phyloP scores from a whole-genome alignment of 2,888 invertebrate species.

The Minunthozetes semirufus region DNA sequence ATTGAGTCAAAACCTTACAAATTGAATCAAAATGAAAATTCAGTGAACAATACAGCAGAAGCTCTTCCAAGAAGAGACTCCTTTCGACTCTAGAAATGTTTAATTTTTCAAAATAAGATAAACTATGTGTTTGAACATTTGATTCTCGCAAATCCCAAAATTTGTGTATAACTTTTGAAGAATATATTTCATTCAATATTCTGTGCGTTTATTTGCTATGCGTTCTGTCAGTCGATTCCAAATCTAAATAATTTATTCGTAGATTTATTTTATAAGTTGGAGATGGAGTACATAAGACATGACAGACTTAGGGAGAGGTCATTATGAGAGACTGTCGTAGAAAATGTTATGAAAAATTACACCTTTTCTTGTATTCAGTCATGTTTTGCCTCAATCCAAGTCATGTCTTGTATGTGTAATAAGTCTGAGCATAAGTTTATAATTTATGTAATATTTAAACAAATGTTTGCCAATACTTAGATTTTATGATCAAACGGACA shows the following conservation, averaged over 20 bases:
- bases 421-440: slow-evolving; percentile 12
- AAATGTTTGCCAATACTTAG: not conserved
- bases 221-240: not conserved
- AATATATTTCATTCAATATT: slow-evolving; percentile 16
- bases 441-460: slow-evolving; percentile 27
- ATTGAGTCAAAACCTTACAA: not conserved
- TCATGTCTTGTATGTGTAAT: not conserved
- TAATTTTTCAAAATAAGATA: slow-evolving; percentile 5
- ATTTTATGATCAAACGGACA: slow-evolving; percentile 13
- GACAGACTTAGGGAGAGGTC: slow-evolving; percentile 17
- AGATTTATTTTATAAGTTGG: not conserved
- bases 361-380: slow-evolving; percentile 14
- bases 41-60: not conserved
- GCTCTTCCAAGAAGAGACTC: not conserved
- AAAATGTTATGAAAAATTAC: not conserved
- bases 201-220: not conserved
- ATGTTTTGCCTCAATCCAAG: not conserved
- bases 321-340: not conserved
- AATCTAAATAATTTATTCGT: slow-evolving; percentile 18
- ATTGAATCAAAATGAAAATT: slow-evolving; percentile 17
- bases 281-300: not conserved
- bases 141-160: slow-evolving; percentile 6
- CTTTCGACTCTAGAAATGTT: not conserved
- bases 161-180: not conserved
- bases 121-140: not conserved